A percentile compares a stretch with the other conserved stretches of the same genome.
Conservation (phyloP, 2,797 vertebrate genomes). For the Nyctalus aviator region DNA sequence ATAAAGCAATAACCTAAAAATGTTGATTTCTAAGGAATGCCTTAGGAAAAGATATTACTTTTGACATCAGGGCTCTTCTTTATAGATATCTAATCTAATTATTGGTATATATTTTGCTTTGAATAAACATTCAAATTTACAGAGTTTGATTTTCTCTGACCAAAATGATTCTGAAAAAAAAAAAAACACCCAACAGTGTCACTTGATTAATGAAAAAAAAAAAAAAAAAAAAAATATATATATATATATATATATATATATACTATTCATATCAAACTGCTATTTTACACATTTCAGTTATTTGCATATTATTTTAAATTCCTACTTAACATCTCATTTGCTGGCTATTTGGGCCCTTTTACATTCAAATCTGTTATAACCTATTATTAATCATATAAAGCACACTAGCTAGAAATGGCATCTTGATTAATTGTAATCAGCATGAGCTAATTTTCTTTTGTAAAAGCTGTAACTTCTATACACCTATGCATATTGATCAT, state of each 20-base stretch:
- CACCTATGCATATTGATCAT: slow-evolving; percentile 81
- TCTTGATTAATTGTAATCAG: slow-evolving; percentile 81
- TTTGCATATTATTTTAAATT: slow-evolving; percentile 31
- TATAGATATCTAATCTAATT: background rate
- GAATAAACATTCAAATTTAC: background rate
- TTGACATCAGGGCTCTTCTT: background rate
- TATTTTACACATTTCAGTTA: background rate
- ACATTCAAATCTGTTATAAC: slow-evolving; percentile 67
- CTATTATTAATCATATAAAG: slow-evolving; percentile 81
- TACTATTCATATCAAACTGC: background rate
- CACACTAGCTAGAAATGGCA: slow-evolving; percentile 79
- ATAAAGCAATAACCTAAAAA: background rate
- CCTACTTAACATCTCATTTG: slow-evolving; percentile 50
- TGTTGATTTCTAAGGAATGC: background rate
- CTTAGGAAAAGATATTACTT: background rate
- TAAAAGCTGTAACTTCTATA: slow-evolving; percentile 70
- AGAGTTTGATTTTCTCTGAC: slow-evolving; percentile 16
- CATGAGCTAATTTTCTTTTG: slow-evolving; percentile 77
- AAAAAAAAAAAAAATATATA: no score
- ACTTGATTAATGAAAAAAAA: background rate
- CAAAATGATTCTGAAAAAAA: slow-evolving; percentile 9
- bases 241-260: no score
- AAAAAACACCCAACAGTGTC: background rate
- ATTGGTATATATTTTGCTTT: background rate
- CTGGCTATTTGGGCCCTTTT: slow-evolving; percentile 64